Conservation (phyloP, 2,888 invertebrate species). For the Pandemis cinnamomeana region DNA sequence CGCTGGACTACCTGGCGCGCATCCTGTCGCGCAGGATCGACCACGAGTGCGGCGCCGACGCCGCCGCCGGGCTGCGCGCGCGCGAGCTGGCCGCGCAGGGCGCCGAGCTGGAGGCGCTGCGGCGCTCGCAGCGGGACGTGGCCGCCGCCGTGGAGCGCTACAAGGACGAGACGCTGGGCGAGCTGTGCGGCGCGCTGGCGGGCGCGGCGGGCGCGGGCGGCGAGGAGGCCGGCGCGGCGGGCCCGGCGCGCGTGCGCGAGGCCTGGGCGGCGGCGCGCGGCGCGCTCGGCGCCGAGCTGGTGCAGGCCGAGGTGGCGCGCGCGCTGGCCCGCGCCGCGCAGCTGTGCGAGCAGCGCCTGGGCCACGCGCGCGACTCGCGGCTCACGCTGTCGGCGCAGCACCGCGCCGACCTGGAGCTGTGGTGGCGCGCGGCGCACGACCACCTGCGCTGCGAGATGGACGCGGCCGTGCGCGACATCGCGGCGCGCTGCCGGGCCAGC, state of each 20-base stretch:
- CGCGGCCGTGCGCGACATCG: slow-evolving; percentile 87
- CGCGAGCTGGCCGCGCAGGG: slow-evolving; percentile 73
- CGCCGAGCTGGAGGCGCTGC: slow-evolving; percentile 80
- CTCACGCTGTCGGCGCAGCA: slow-evolving; percentile 88
- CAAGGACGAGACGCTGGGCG: slow-evolving; percentile 88
- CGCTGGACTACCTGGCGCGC: slow-evolving; percentile 89
- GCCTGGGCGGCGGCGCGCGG: slow-evolving; percentile 91
- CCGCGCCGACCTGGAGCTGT: slow-evolving; percentile 88
- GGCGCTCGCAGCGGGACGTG: slow-evolving; percentile 85
- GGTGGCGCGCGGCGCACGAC: slow-evolving; percentile 90
- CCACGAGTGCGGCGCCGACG: slow-evolving; percentile 63
- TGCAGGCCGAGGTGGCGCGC: slow-evolving; percentile 91
- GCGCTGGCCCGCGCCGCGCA: slow-evolving; percentile 89
- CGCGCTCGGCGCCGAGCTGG: slow-evolving; percentile 89
- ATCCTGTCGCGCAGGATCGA: slow-evolving; percentile 89
- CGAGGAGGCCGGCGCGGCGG: slow-evolving; percentile 88
- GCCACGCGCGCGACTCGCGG: slow-evolving; percentile 80
- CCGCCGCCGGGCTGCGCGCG: slow-evolving; percentile 59
- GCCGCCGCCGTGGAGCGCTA: slow-evolving; percentile 86
- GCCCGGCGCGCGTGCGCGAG: slow-evolving; percentile 88
- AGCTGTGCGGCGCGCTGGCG: slow-evolving; percentile 88
- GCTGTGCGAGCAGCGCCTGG: slow-evolving; percentile 86
- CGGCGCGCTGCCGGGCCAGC: slow-evolving; percentile 87
- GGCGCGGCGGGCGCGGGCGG: slow-evolving; percentile 88
- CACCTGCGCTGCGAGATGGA: slow-evolving; percentile 90